These are phyloP conservation scores for Hippocampus mohnikei DNA, from an alignment of 2,113 vertebrate genomes.

Conservation along the genomic window DNA sequence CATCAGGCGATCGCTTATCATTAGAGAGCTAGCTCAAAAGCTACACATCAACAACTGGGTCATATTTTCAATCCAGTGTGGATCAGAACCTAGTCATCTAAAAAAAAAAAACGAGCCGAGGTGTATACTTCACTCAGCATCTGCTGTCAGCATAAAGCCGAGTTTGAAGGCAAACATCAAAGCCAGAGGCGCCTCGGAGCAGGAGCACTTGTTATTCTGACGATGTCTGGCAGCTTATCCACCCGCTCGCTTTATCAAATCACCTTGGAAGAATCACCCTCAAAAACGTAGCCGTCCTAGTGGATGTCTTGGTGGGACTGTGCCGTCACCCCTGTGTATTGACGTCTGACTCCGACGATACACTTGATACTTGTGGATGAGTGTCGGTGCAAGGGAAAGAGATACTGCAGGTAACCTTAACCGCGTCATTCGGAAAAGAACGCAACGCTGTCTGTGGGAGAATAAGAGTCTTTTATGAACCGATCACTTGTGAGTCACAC, in stretches of 20 bases:
- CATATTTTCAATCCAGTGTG: slow-evolving; percentile 37
- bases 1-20: slow-evolving; percentile 32
- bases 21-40: slow-evolving; percentile 31
- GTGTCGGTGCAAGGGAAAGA: slow-evolving; percentile 15
- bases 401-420: slow-evolving; percentile 33
- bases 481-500: no score
- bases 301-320: slow-evolving; percentile 42
- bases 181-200: slow-evolving; percentile 58
- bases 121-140: slow-evolving; percentile 57
- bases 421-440: slow-evolving; percentile 35
- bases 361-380: slow-evolving; percentile 20
- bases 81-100: slow-evolving; percentile 43
- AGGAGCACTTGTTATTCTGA: slow-evolving; percentile 67
- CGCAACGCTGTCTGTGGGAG: background rate
- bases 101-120: slow-evolving; percentile 23
- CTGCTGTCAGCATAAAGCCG: slow-evolving; percentile 66
- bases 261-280: slow-evolving; percentile 65
- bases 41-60: slow-evolving; percentile 36
- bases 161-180: slow-evolving; percentile 67
- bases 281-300: slow-evolving; percentile 50
- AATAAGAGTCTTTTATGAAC: slow-evolving; percentile 12
- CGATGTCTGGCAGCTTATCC: slow-evolving; percentile 64
- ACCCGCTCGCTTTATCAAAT: slow-evolving; percentile 65
- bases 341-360: slow-evolving; percentile 9
- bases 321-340: slow-evolving; percentile 36